Base-by-base conservation (phyloP, 2,797 vertebrate genomes). In the Cichlasoma orientale region DNA sequence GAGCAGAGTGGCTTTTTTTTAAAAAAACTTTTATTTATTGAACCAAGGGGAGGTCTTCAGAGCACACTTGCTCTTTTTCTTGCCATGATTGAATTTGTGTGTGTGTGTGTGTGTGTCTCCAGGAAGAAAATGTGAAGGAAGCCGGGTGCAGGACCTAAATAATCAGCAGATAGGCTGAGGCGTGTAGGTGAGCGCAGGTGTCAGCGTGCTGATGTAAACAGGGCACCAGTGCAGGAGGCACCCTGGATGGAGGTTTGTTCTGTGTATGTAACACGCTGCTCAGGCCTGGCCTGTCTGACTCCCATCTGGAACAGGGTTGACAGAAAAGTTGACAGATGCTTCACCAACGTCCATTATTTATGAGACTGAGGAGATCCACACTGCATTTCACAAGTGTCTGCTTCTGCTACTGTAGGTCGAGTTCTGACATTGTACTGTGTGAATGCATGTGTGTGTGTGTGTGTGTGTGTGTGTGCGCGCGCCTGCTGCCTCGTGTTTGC, bases 321-420 rank as follows among this genome's bases (percentile, higher is more conserved):
- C 92, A 92, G 91, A 89, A 84, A 83, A 88, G 88, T 93, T 93
- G 93, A 92, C 92, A 88, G 93, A 91, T 92, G 92, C 89, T 91
- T 90, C 87, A 56, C 85, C 84, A 12, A 72, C 63, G 88, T 93
- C 91, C 92, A 93, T 94, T 94, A 93, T 94, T 93, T 93, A 93
- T 94, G 92, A 94, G 92, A 80, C 79, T 13, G 85, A 87, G 87
- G 78, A 90, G 88, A 87, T 88, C 86, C 86, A 58, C 83, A 77
- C 72, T 44, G 80, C 88, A 78, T 92, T 84, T 85, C 88, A 85
- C 80, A 50, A 81, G 78, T 54, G 84, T 86, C 86, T 88, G 86
- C 87, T 72, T 23, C 89, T 85, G 80, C 84, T 80, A 41, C 85
- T 83, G 85, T 66, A 84, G 89, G 84, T 88, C 83, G 70, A 81